These are phyloP conservation scores for Melanotaenia nigrans DNA, from an alignment of 2,797 vertebrate genomes.

Conservation along the genomic window DNA sequence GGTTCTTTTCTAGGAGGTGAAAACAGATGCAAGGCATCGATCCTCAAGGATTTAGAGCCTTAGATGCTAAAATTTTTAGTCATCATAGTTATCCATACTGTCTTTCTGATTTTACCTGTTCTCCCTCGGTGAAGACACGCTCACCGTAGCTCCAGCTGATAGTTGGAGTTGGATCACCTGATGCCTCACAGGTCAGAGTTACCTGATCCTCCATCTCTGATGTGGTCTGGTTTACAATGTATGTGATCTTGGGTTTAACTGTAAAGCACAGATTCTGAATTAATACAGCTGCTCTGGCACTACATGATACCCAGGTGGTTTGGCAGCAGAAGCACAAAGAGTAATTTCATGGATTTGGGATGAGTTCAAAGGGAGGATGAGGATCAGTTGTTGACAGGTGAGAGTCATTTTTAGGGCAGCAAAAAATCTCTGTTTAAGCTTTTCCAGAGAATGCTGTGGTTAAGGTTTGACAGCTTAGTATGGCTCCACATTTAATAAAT, in stretches of 20 bases:
- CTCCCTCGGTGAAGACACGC: constrained; percentile 90
- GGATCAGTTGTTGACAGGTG: constrained; percentile 45
- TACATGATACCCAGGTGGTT: constrained; percentile 29
- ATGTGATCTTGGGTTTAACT: constrained; percentile 98
- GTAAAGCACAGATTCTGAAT: constrained; percentile 55
- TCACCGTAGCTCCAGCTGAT: constrained; percentile 93
- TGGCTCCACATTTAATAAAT: constrained; percentile 39
- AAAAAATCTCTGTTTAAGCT: constrained; percentile 41
- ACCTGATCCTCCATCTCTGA: constrained; percentile 95
- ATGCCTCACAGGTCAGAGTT: constrained; percentile 95
- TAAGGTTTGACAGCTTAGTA: constrained; percentile 40
- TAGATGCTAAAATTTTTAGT: constrained; percentile 20
- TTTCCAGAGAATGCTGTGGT: constrained; percentile 13
- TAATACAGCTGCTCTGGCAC: constrained; percentile 1
- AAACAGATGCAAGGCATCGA: constrained; percentile 21
- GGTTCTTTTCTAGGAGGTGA: constrained; percentile 5
- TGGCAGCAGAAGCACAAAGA: constrained; percentile 31
- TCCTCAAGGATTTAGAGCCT: constrained; percentile 9
- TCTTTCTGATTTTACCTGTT: constrained; percentile 87
- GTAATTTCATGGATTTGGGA: constrained; percentile 34
- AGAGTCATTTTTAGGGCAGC: constrained; percentile 33
- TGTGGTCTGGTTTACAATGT: constrained; percentile 92
- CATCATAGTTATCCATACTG: background rate
- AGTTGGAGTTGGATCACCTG: constrained; percentile 94
- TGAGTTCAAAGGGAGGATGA: constrained; percentile 49